Conservation (phyloP, 2,113 vertebrate genomes). For the Raphicerus campestris region DNA sequence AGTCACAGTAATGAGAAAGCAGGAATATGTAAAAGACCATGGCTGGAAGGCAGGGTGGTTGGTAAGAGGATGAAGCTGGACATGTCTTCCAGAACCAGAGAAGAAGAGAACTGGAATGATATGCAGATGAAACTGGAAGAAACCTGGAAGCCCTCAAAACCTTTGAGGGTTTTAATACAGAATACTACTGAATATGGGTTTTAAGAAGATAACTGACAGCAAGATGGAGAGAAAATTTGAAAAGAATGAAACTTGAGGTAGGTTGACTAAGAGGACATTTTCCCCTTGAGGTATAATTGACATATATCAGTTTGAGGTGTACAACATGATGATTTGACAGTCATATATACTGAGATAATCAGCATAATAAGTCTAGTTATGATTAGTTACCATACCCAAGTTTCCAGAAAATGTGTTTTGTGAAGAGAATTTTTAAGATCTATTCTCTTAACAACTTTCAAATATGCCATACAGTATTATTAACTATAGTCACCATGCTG, state of each 20-base stretch:
- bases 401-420: background rate
- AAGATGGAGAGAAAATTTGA: background rate
- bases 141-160: background rate
- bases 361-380: background rate
- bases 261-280: background rate
- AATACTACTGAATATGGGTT: background rate
- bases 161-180: background rate
- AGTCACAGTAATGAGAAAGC: background rate
- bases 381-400: background rate
- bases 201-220: slow-evolving; percentile 1
- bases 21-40: background rate
- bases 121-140: background rate
- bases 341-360: background rate
- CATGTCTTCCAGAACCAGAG: background rate
- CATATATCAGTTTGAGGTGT: background rate
- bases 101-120: background rate
- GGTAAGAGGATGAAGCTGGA: background rate
- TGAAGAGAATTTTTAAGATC: background rate
- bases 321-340: background rate
- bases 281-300: background rate
- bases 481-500: background rate
- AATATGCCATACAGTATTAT: background rate
- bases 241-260: background rate
- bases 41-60: background rate
- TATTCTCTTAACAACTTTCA: background rate